phyloP scores from a whole-genome alignment of 2,888 invertebrate genomes.

The Matsumyia berberina region DNA sequence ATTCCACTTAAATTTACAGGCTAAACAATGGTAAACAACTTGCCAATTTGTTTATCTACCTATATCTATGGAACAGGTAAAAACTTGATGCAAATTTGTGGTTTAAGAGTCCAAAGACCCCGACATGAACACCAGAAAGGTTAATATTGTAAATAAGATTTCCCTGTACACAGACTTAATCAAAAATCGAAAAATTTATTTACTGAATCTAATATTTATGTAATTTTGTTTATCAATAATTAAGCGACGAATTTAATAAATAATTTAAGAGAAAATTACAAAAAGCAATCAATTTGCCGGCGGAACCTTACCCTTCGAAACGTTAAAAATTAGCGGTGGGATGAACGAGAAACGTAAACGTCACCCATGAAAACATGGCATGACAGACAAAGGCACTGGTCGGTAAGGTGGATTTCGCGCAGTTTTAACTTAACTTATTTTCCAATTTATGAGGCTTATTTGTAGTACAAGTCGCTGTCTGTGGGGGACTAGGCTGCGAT shows the following conservation, averaged over 20 bases:
- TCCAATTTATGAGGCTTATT: too few relatives aligned
- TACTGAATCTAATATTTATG: neutral
- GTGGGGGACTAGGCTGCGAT: too few relatives aligned
- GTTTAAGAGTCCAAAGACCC: conserved; percentile 17
- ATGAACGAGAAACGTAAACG: conserved; percentile 57
- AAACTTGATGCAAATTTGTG: conserved; percentile 17
- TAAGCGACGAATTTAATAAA: neutral
- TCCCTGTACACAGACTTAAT: neutral
- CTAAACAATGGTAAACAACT: neutral
- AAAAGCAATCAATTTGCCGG: conserved; percentile 45
- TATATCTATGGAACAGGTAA: neutral
- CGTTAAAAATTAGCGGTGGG: conserved; percentile 28
- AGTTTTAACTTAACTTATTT: too few relatives aligned
- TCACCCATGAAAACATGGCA: conserved; percentile 41
- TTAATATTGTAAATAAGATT: neutral
- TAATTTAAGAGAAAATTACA: neutral
- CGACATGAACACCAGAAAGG: neutral
- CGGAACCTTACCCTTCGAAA: conserved; percentile 39
- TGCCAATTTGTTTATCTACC: neutral
- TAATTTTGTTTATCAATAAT: neutral
- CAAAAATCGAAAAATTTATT: neutral
- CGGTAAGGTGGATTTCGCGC: conserved; percentile 40
- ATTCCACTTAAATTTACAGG: neutral
- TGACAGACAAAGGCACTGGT: neutral
- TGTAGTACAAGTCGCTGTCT: too few relatives aligned